Percentiles rank a stretch among this genome's conserved stretches.
Conservation (phyloP, 2,113 vertebrate species). For the Vulpes lagopus region DNA sequence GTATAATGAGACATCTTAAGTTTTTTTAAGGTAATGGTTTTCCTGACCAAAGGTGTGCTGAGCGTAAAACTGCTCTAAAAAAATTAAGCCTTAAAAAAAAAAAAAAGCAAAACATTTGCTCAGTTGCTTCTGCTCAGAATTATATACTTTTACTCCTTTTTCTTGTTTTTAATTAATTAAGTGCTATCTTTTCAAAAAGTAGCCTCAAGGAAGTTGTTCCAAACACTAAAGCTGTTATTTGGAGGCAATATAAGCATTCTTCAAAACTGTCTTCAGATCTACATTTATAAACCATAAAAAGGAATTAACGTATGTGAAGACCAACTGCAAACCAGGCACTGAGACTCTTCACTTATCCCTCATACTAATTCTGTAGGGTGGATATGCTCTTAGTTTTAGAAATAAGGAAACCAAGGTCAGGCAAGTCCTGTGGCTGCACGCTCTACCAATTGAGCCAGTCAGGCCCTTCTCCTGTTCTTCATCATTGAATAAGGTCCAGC, state of each 20-base stretch:
- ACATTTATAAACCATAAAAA: neutral
- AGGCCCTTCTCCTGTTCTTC: neutral
- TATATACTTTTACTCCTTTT: neutral
- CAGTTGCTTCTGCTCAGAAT: conserved; percentile 29
- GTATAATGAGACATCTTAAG: neutral
- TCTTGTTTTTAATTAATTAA: neutral
- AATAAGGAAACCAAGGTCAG: neutral
- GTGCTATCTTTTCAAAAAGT: neutral
- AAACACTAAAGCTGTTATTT: neutral
- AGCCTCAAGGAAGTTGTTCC: neutral
- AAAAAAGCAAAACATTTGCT: conserved; percentile 11
- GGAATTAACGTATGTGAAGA: neutral
- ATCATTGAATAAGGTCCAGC: neutral
- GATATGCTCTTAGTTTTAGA: neutral
- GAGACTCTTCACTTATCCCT: neutral
- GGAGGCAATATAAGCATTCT: conserved; percentile 25
- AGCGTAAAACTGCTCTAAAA: neutral
- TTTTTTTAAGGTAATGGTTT: neutral
- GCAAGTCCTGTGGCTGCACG: neutral
- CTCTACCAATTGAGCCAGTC: neutral
- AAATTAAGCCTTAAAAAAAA: neutral
- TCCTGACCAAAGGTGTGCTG: neutral
- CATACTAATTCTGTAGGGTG: neutral
- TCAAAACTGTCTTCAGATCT: conserved; percentile 26
- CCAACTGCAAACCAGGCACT: neutral